These are phyloP conservation scores for Xestia rhomboidea DNA, from an alignment of 2,888 invertebrate species.

Conservation along the genomic window DNA sequence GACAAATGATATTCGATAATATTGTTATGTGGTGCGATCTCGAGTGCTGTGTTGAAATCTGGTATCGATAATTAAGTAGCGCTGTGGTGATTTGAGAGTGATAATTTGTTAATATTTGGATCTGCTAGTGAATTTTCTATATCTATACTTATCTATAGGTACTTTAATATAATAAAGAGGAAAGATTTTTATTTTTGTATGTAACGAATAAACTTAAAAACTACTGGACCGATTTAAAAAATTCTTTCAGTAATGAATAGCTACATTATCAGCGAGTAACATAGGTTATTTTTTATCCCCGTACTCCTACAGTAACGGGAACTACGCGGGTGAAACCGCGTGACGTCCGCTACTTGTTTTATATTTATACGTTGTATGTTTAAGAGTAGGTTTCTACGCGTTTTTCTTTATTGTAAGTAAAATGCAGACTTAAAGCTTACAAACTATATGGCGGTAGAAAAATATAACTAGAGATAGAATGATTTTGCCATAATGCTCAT, in stretches of 20 bases:
- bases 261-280: no score
- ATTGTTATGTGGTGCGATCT: constrained; percentile 39
- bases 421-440: background rate
- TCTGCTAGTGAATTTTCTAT: background rate
- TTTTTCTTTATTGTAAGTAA: background rate
- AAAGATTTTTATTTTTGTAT: no score
- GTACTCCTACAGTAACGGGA: no score
- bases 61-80: constrained; percentile 36
- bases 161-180: no score
- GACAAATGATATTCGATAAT: constrained; percentile 56
- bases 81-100: constrained; percentile 13
- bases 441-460: background rate
- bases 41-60: constrained; percentile 53
- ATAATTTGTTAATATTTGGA: constrained; percentile 25
- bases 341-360: no score
- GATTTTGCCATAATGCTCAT: background rate
- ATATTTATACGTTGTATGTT: no score
- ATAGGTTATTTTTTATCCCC: no score
- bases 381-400: background rate
- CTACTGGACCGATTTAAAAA: no score
- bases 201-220: no score
- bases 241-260: no score
- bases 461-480: background rate
- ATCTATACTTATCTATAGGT: no score
- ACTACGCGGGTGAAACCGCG: no score